Evolutionary conservation across 2,888 invertebrate genomes (phyloP), one percentile per base, ranked within the genome.

Genomic region (Drosophila mayaguana): DNA sequence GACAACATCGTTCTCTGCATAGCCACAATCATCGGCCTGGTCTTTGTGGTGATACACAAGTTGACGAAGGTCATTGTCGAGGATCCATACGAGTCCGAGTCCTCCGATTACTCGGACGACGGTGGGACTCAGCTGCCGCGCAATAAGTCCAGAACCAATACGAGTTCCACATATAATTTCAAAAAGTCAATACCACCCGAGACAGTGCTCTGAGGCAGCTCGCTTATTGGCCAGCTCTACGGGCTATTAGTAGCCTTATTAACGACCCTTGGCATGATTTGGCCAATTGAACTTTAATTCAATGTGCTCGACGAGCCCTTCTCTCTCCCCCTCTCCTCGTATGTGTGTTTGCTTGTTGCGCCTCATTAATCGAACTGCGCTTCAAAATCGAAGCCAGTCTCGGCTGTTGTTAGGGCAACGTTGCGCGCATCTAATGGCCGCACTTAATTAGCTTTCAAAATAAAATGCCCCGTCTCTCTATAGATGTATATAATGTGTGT

Each of bases 391-490:
- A 7, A 54, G 38, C 16, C 43, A 46, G 7, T 7, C 32, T n/a
- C 28, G 18, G 48, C 48, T 50, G 55, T 55, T 63, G 66, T 48
- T n/a, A 43, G 2, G 67, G 57, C 51, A 65, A 57, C 60, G 60
- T 34, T 42, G 56, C 40, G 46, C 51, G 57, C 73, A 45, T 63
- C 62, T 73, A 80, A 75, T 80, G 72, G 77, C 63, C 67, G 55
- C 70, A 78, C 84, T 86, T 86, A 86, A 86, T 86, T 84, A 83
- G 76, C 84, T 73, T 70, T 81, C 75, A 79, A 82, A 81, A 82
- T 72, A 79, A 86, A 83, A 82, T 72, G 71, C 72, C 73, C 53
- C 54, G 66, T 28, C 8, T 7, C 28, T 28, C 28, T 28, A 8
- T 28, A 7, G 8, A 8, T 28, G 8, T 75, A 86, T 67, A 20